Evolutionary conservation across 2,113 vertebrate genomes (phyloP).

Genomic region (Balaeniceps rex): DNA sequence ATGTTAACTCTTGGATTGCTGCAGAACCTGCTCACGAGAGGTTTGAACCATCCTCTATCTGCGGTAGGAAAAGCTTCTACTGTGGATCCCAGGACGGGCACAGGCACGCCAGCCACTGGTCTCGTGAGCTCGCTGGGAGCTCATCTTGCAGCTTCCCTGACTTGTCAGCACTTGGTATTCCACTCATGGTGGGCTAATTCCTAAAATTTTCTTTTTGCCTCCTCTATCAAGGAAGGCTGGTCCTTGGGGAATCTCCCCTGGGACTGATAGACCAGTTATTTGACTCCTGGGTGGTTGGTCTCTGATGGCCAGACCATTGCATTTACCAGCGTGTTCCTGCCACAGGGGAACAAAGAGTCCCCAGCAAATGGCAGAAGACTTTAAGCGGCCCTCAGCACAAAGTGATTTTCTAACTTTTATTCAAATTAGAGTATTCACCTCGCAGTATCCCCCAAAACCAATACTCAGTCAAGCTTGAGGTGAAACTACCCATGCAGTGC

Average conservation of each 20-base stretch:
- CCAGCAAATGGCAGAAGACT: not conserved
- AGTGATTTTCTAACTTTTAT: not conserved
- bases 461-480: not conserved
- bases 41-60: not conserved
- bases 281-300: not conserved
- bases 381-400: not conserved
- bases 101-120: not conserved
- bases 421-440: not conserved
- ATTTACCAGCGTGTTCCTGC: not conserved
- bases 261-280: not conserved
- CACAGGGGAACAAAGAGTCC: not conserved
- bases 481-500: not conserved
- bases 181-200: not conserved
- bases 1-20: not conserved
- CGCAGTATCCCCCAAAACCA: not conserved
- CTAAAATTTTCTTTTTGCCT: not conserved
- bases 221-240: not conserved
- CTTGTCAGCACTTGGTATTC: not conserved
- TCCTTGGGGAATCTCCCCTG: not conserved
- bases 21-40: rapidly evolving
- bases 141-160: not conserved
- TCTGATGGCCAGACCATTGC: not conserved
- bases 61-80: not conserved
- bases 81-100: not conserved
- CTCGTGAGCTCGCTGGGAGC: not conserved